These are phyloP conservation scores for Schizothorax lantsangensis DNA, from an alignment of 2,797 vertebrate species.

Conservation along the genomic window DNA sequence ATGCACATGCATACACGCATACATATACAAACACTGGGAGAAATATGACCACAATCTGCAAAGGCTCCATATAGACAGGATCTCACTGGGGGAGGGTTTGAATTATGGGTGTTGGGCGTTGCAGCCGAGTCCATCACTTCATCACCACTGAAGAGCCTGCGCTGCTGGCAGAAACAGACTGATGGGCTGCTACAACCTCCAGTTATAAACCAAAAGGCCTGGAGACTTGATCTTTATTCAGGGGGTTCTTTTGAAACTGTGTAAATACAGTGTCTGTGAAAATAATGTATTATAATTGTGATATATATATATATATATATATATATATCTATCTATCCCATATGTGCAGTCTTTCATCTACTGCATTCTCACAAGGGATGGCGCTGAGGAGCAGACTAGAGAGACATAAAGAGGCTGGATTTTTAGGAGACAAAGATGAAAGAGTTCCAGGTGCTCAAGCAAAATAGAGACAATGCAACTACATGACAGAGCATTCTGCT, in stretches of 20 bases:
- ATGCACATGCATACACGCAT: background rate
- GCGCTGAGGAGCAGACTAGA: background rate
- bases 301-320: background rate
- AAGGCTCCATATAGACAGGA: slow-evolving; percentile 47
- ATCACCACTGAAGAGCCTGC: slow-evolving; percentile 50
- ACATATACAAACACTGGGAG: slow-evolving; percentile 34
- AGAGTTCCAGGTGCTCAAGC: slow-evolving; percentile 51
- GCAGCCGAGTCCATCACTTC: slow-evolving; percentile 50
- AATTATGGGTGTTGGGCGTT: slow-evolving; percentile 54
- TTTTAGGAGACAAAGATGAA: slow-evolving; percentile 54
- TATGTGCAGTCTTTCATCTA: slow-evolving; percentile 38
- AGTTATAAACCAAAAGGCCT: slow-evolving; percentile 62
- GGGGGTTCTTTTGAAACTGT: background rate
- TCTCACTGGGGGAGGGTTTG: slow-evolving; percentile 31
- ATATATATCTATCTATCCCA: background rate
- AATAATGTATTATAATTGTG: slow-evolving; percentile 6
- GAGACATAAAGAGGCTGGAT: slow-evolving; percentile 35
- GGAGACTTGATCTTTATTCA: slow-evolving; percentile 60
- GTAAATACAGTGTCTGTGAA: slow-evolving; percentile 18
- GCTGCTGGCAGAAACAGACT: slow-evolving; percentile 58
- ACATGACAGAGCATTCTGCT: slow-evolving; percentile 47
- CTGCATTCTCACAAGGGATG: background rate
- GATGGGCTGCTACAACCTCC: slow-evolving; percentile 58
- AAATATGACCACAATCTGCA: slow-evolving; percentile 60
- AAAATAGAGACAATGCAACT: slow-evolving; percentile 53